Percentiles rank a stretch among this genome's conserved stretches.
phyloP scores from a whole-genome alignment of 2,113 vertebrate species.

The Willisornis vidua region DNA sequence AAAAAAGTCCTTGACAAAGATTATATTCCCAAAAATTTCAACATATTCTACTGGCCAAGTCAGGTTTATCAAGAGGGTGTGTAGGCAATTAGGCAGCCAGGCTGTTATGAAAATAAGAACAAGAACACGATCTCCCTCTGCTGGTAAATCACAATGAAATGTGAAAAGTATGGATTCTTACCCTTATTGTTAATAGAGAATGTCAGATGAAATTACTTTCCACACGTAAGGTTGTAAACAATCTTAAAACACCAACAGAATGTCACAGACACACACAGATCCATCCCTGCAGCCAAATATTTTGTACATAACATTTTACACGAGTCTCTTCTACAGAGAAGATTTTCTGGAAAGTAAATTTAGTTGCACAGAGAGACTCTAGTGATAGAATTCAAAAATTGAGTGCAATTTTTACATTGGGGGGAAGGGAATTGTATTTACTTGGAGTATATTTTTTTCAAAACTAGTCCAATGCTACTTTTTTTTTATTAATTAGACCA shows the following conservation, averaged over 20 bases:
- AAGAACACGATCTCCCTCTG: constrained; percentile 50
- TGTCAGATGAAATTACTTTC: not conserved
- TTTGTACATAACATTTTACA: not conserved
- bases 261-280: not conserved
- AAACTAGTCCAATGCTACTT: not conserved
- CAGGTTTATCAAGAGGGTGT: not conserved
- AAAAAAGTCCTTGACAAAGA: not conserved
- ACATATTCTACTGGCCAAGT: not conserved
- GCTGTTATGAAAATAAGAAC: not conserved
- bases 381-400: not conserved
- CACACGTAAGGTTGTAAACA: not conserved
- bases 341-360: not conserved
- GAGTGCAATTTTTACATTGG: not conserved
- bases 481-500: not conserved
- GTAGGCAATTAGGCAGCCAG: not conserved
- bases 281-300: not conserved
- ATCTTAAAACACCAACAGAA: not conserved
- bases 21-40: not conserved
- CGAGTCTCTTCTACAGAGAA: not conserved
- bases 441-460: not conserved
- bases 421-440: fast-evolving
- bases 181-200: not conserved
- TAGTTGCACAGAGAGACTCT: not conserved
- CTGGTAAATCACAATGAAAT: not conserved
- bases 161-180: not conserved